phyloP scores from a whole-genome alignment of 2,113 vertebrate genomes.

The Axis porcinus region DNA sequence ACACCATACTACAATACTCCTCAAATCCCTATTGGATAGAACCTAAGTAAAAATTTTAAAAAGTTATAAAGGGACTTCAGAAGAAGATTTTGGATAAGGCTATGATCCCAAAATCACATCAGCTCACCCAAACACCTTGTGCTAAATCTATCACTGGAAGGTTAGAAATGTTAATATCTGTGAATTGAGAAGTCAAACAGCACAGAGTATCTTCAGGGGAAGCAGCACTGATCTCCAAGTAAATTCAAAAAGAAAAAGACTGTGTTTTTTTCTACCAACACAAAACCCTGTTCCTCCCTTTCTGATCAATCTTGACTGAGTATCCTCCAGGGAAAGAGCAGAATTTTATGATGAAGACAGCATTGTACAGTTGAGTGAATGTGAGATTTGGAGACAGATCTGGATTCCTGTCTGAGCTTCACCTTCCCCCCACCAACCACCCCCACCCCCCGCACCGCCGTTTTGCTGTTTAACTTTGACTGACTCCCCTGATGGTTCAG shows the following conservation, averaged over 20 bases:
- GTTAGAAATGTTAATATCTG: not conserved
- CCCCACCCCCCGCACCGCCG: fast-evolving
- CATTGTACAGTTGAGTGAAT: not conserved
- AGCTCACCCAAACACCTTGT: not conserved
- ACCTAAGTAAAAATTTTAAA: not conserved
- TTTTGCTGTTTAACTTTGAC: not conserved
- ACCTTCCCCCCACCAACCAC: no score
- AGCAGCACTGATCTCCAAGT: not conserved
- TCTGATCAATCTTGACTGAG: not conserved
- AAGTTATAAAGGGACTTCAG: not conserved
- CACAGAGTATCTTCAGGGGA: not conserved
- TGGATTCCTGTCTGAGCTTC: not conserved
- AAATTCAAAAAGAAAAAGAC: not conserved
- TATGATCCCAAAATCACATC: not conserved
- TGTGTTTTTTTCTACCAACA: not conserved
- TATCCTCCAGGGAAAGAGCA: not conserved
- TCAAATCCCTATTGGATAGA: not conserved
- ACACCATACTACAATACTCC: not conserved
- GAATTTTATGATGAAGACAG: not conserved
- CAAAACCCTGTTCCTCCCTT: not conserved
- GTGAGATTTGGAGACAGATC: not conserved
- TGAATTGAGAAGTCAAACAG: not conserved
- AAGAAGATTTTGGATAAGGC: not conserved
- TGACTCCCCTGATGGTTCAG: not conserved
- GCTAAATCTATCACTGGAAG: not conserved